These are phyloP conservation scores for Oncorhynchus keta DNA, from an alignment of 2,113 vertebrate species.

Conservation along the genomic window DNA sequence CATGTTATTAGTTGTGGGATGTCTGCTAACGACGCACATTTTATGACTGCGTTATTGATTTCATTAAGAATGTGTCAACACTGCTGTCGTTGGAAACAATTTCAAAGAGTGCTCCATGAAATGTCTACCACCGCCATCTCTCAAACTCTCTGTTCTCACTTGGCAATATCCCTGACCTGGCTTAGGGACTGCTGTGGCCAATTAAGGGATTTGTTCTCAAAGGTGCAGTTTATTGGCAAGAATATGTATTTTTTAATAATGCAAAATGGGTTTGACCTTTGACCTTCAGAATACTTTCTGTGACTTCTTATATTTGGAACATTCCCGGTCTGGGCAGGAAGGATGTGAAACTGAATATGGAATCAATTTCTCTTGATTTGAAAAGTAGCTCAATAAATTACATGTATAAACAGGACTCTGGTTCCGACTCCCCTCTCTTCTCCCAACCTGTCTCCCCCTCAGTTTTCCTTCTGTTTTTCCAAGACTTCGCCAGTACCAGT, in stretches of 20 bases:
- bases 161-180: conserved; percentile 22
- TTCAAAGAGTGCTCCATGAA: conserved; percentile 16
- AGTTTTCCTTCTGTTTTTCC: conserved; percentile 59
- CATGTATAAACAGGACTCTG: conserved; percentile 57
- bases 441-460: conserved; percentile 21
- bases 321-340: conserved; percentile 54
- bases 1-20: not conserved
- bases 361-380: conserved; percentile 58
- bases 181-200: conserved; percentile 1
- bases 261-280: conserved; percentile 43
- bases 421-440: conserved; percentile 11
- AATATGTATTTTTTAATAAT: conserved; percentile 33
- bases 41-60: conserved; percentile 10
- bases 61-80: conserved; percentile 1
- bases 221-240: conserved; percentile 44
- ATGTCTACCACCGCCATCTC: not conserved
- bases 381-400: conserved; percentile 42
- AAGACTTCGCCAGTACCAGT: conserved; percentile 47
- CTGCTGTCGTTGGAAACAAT: not conserved
- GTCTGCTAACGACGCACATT: conserved; percentile 3
- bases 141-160: conserved; percentile 23
- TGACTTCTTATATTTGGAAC: conserved; percentile 65
- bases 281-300: conserved; percentile 31
- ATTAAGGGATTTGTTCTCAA: conserved; percentile 6
- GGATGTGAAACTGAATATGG: conserved; percentile 66